Evolutionary conservation across 2,888 invertebrate genomes (phyloP), one percentile per base, ranked within the genome.

Genomic region (Latrodectus hesperus): DNA sequence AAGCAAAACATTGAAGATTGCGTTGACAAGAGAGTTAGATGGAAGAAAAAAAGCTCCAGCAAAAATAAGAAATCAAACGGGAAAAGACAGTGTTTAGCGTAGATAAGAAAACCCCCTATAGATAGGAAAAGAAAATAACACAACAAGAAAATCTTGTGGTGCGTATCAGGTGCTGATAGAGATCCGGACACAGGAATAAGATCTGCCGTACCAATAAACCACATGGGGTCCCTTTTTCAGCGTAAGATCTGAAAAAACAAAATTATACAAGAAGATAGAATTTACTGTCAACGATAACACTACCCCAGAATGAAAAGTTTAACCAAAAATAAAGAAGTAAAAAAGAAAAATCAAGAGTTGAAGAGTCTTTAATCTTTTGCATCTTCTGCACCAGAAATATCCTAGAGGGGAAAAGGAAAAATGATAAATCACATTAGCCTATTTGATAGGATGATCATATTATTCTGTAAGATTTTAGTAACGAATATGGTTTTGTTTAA

Each of bases 71-170:
- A 84, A 84, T 84, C 83, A 84, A 71, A 55, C 64, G 22, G 83
- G 83, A 76, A 83, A 76, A 84, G 83, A 84, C 82, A 82, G 77
- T 84, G 83, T 84, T 84, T 84, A 84, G 83, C 83, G 83, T 77
- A 84, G 83, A 84, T 77, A 77, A 82, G 83, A 64, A 65, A 83
- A 84, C 60, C 76, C 68, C 77, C 70, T 72, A 77, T 77, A 84
- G 83, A 84, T 77, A 77, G 71, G 77, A 77, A 77, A 60, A 12
- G 38, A 49, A 52, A 22, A 60, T 26, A 74, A 60, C 17, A 53
- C 14, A 53, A 73, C 14, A 53, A 22, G 52, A 74, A 60, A 75
- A 74, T 52, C 70, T 74, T 70, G 79, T 17, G 84, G 70, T 70
- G 17, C 85, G 79, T 75, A 79, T 85, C 85, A 85, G 85, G 79